A percentile compares a stretch with the other conserved stretches of the same genome.
phyloP scores from a whole-genome alignment of 2,888 invertebrate species.

The Epistrophe grossulariae region DNA sequence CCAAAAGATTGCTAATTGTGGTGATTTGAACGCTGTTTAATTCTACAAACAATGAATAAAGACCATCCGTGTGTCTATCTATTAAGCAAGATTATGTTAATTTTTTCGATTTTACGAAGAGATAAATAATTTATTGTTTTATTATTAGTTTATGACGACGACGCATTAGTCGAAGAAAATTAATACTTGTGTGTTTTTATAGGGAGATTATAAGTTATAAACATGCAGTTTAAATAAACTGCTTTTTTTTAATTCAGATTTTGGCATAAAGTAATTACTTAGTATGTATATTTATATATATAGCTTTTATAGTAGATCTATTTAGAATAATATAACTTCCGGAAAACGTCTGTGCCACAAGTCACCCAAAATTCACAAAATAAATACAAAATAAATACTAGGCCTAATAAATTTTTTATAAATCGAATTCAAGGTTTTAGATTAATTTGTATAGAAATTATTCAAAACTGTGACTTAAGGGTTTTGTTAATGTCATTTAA shows the following conservation, averaged over 20 bases:
- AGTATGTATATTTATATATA: too few species aligned
- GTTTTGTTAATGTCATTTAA: background rate
- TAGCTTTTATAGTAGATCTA: too few species aligned
- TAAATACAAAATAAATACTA: too few species aligned
- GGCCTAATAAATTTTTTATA: background rate
- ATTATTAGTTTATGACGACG: slow-evolving; percentile 29
- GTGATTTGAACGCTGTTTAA: slow-evolving; percentile 23
- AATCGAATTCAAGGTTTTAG: background rate
- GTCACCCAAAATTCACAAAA: too few species aligned
- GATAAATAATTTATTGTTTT: slow-evolving; percentile 32
- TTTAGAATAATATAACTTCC: too few species aligned
- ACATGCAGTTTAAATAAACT: background rate
- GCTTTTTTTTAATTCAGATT: background rate
- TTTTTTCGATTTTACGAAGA: slow-evolving; percentile 39
- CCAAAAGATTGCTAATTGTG: slow-evolving; percentile 64
- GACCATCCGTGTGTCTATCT: background rate
- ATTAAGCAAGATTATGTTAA: slow-evolving; percentile 43
- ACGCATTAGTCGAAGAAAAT: background rate
- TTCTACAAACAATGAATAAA: slow-evolving; percentile 14
- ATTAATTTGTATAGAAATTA: background rate
- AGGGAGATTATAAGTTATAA: background rate
- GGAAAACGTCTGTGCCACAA: too few species aligned
- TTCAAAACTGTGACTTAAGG: background rate
- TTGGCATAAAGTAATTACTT: too few species aligned
- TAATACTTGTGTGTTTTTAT: background rate